Evolutionary conservation across 2,113 vertebrate species (phyloP).

Genomic region (Nibea coibor): DNA sequence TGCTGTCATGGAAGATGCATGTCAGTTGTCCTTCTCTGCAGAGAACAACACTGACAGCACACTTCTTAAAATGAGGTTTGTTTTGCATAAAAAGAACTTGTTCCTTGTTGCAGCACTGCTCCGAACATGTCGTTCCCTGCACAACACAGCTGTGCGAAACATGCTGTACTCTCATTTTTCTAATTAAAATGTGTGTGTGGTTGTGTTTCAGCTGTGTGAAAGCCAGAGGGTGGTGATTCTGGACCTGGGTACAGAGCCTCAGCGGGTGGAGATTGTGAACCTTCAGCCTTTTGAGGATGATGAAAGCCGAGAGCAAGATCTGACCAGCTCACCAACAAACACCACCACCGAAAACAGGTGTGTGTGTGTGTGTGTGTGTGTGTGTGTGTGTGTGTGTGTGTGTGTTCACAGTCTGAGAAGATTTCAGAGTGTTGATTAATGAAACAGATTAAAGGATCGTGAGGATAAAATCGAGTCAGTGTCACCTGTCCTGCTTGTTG

Average conservation of each 20-base stretch:
- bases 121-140: background rate
- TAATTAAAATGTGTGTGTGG: background rate
- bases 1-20: too few species aligned
- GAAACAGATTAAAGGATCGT: background rate
- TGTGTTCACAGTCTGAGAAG: too few species aligned
- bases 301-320: slow-evolving; percentile 59
- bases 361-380: background rate
- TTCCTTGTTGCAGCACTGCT: background rate
- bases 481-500: background rate
- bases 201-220: slow-evolving; percentile 56
- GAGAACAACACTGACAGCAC: background rate
- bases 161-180: background rate
- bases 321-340: slow-evolving; percentile 63
- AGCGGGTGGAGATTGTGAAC: slow-evolving; percentile 63
- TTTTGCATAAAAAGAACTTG: background rate
- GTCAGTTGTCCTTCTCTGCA: too few species aligned
- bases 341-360: slow-evolving; percentile 76
- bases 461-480: background rate
- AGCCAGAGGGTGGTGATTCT: slow-evolving; percentile 67
- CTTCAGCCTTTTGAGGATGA: slow-evolving; percentile 65
- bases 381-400: slow-evolving; percentile 14
- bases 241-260: slow-evolving; percentile 46
- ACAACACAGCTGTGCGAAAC: background rate
- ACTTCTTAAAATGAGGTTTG: background rate
- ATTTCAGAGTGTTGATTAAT: background rate